Percentiles rank a stretch among this genome's conserved stretches.
Conservation (phyloP, 92 coral and sea anemone species). For the Diadumene lineata region DNA sequence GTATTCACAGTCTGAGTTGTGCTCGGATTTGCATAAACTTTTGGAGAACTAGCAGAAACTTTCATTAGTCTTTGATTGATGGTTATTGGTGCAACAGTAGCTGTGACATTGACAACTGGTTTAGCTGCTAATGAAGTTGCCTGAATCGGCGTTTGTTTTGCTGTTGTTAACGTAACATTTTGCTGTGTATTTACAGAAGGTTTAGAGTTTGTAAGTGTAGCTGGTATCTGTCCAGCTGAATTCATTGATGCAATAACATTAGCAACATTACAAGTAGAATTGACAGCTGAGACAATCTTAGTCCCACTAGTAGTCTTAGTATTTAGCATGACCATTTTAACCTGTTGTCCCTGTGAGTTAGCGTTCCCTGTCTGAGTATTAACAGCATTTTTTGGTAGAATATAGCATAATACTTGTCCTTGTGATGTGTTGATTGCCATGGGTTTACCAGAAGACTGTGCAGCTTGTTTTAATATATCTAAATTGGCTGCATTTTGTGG, state of each 20-base stretch:
- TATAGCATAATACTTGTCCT: constrained; percentile 34
- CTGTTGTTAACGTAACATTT: not conserved
- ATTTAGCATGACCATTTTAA: constrained; percentile 60
- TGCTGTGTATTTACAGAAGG: not conserved
- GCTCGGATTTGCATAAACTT: constrained; percentile 36
- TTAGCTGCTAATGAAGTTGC: constrained; percentile 6
- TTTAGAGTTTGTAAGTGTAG: not conserved
- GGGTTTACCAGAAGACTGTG: constrained; percentile 29
- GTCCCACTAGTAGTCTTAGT: constrained; percentile 26
- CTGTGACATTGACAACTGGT: not conserved
- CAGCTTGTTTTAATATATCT: constrained; percentile 34
- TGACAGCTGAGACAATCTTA: constrained; percentile 22
- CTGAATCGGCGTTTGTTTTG: constrained; percentile 11
- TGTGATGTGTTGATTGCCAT: constrained; percentile 25
- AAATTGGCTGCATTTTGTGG: constrained; percentile 17
- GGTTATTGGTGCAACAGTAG: not conserved
- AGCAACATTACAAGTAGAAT: constrained; percentile 4
- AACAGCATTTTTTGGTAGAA: constrained; percentile 30
- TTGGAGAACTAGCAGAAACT: not conserved
- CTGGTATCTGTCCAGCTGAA: not conserved
- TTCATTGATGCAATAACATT: constrained; percentile 15
- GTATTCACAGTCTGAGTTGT: constrained; percentile 34
- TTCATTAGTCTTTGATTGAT: not conserved
- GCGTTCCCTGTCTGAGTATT: not conserved
- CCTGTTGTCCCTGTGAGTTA: constrained; percentile 33